Evolutionary conservation across 2,797 vertebrate genomes (phyloP).

Genomic region (Channallabes apus): DNA sequence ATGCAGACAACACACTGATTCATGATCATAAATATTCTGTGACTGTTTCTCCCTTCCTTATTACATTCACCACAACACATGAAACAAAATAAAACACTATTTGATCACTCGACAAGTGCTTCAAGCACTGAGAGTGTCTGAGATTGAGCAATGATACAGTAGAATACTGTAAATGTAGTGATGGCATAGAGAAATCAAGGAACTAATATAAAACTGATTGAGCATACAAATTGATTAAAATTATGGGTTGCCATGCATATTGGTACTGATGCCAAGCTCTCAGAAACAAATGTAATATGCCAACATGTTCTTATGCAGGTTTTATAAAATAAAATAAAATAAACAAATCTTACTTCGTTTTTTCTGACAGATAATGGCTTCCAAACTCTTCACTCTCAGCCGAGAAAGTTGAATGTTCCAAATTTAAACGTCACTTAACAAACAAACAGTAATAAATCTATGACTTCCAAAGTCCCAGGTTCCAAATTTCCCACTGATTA

Average conservation of each 20-base stretch:
- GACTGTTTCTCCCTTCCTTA: background rate
- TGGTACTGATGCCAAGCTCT: no score
- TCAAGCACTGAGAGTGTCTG: slow-evolving; percentile 6
- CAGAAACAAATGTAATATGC: no score
- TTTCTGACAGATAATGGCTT: background rate
- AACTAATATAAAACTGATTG: background rate
- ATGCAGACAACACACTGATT: slow-evolving; percentile 25
- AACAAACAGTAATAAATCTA: background rate
- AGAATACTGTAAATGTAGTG: background rate
- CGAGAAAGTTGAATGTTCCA: background rate
- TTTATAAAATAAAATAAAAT: background rate
- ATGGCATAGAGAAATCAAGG: background rate
- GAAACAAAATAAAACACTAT: background rate
- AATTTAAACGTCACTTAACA: background rate
- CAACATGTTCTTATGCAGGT: background rate
- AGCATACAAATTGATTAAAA: background rate
- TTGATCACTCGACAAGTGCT: slow-evolving; percentile 6
- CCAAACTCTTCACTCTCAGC: background rate
- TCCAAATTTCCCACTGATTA: background rate
- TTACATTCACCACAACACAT: slow-evolving; percentile 2
- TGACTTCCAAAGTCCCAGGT: background rate
- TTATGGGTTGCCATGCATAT: no score
- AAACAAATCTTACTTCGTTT: slow-evolving; percentile 13
- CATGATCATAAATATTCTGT: slow-evolving; percentile 21
- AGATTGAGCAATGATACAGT: slow-evolving; percentile 8